Base-by-base conservation (phyloP, 1,140 invertebrate species). In the Agrypnia vestita region DNA sequence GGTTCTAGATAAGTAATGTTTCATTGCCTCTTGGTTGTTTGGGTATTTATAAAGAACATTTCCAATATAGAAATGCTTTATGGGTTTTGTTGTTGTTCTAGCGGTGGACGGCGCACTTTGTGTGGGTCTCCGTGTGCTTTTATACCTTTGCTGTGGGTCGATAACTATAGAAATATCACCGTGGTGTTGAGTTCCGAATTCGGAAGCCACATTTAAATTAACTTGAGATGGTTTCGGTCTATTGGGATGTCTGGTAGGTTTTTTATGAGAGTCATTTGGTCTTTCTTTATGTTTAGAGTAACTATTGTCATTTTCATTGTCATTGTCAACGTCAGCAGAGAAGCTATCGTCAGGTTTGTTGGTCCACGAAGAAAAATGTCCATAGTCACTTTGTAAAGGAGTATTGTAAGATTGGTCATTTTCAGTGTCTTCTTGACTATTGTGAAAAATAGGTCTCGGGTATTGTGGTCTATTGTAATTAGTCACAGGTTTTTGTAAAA, bases 1-100 rank as follows among this genome's bases (percentile, higher is more conserved):
- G 49, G 79, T 64, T 84, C 83, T 46, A 84, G 83, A 25, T 82
- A 82, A n/a, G 83, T 84, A 51, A 85, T 84, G 77, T 86, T 88
- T 53, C 84, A 86, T 67, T 84, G 84, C 49, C 83, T 86, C 15
- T 83, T 81, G 74, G 51, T 84, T 83, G 21, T 88, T 85, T 3
- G 87, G 86, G 84, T 91, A 91, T 85, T 89, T 90, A 55, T 88
- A 87, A 78, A 91, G 84, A 76, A 91, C 88, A 79, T 91, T 92
- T 67, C 85, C 88, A n/a, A 91, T 86, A 53, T 90, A 92, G 83
- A 91, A 91, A 84, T 90, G 91, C 84, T 91, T 89, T 4, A 82
- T 83, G 7, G 84, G 84, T 74, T 73, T 25, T 46, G 56, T 73
- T 15, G 82, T 79, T 61, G 82, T 78, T 43, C n/a, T 47, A 47